A percentile compares a stretch with the other conserved stretches of the same genome.
Conservation (phyloP, 2,888 invertebrate genomes). For the Pristionchus fissidentatus region DNA sequence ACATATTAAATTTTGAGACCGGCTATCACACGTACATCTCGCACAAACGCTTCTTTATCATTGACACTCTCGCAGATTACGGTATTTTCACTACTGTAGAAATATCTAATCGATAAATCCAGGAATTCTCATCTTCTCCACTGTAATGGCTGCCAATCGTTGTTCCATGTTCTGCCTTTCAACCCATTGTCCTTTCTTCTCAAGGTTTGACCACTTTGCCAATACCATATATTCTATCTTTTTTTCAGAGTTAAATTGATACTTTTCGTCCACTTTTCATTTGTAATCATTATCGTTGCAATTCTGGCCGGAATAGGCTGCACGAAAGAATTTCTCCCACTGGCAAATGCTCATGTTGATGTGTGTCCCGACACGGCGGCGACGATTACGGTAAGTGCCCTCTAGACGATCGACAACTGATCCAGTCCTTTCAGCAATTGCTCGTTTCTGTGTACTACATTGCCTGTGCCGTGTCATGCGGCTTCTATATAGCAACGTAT, state of each 20-base stretch:
- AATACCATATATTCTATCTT: too few relatives aligned
- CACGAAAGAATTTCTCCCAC: not conserved
- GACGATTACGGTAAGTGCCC: too few relatives aligned
- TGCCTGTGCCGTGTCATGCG: not conserved
- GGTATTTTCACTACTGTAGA: too few relatives aligned
- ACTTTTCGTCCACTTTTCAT: not conserved
- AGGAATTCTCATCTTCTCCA: constrained; percentile 27
- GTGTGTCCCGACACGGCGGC: not conserved
- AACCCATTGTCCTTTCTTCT: not conserved
- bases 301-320: not conserved
- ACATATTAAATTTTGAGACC: not conserved
- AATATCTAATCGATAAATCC: not conserved
- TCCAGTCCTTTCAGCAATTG: not conserved
- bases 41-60: not conserved
- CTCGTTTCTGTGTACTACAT: not conserved
- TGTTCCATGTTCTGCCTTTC: not conserved
- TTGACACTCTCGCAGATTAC: constrained; percentile 12
- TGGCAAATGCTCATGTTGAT: constrained; percentile 1
- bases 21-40: not conserved
- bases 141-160: constrained; percentile 12
- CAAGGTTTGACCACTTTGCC: too few relatives aligned
- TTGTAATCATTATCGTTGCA: not conserved
- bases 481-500: constrained; percentile 1
- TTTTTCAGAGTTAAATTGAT: too few relatives aligned
- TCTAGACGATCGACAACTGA: not conserved